phyloP scores from a whole-genome alignment of 2,888 invertebrate species.

The Andrena dorsata region DNA sequence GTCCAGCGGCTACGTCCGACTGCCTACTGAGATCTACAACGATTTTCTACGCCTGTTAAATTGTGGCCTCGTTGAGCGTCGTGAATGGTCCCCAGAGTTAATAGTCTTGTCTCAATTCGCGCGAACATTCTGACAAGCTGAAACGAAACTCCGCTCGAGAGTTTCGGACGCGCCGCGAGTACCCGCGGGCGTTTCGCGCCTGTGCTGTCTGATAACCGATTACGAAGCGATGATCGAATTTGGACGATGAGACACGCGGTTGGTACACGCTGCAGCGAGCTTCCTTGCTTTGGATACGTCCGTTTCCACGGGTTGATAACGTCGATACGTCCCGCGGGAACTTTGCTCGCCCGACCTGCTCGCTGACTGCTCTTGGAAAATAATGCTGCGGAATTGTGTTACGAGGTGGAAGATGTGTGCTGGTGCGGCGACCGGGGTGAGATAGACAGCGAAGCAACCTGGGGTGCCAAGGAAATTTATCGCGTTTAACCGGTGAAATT shows the following conservation, averaged over 20 bases:
- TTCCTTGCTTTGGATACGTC: constrained; percentile 2
- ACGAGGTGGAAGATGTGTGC: constrained; percentile 1
- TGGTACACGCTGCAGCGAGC: background rate
- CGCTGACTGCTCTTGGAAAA: background rate
- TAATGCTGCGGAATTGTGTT: constrained; percentile 19
- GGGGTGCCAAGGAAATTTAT: background rate
- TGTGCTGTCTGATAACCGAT: constrained; percentile 12
- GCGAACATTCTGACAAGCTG: constrained; percentile 21
- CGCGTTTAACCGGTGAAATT: background rate
- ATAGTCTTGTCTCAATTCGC: constrained; percentile 29
- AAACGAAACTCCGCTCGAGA: background rate
- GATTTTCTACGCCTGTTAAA: constrained; percentile 26
- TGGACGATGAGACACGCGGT: constrained; percentile 1
- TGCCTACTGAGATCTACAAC: constrained; percentile 7
- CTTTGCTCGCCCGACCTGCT: background rate
- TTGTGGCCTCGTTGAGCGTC: constrained; percentile 35
- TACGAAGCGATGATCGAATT: constrained; percentile 54
- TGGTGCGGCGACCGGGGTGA: constrained; percentile 11
- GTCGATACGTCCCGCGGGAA: constrained; percentile 4
- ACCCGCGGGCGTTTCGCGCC: constrained; percentile 14
- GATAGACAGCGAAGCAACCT: background rate
- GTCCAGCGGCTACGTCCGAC: constrained; percentile 1
- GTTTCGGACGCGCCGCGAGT: background rate
- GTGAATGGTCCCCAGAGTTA: constrained; percentile 36
- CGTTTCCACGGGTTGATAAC: constrained; percentile 16